Conservation (phyloP, 2,797 vertebrate genomes). For the Saguinus oedipus region DNA sequence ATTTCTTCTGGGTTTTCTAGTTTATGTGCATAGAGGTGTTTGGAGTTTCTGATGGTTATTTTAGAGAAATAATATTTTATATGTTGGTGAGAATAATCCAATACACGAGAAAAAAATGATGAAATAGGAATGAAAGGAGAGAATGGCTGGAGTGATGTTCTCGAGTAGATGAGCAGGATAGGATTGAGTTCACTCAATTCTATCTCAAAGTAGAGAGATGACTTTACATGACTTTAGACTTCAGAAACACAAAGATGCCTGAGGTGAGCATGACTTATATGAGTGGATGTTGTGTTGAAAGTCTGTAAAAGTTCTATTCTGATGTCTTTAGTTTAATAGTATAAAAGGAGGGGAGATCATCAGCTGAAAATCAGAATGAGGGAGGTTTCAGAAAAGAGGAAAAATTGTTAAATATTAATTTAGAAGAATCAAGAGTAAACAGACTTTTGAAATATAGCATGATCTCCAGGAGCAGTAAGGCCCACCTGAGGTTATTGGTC, state of each 20-base stretch:
- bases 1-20: too few species aligned
- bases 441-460: not conserved
- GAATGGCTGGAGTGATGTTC: accelerated
- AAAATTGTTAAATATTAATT: not conserved
- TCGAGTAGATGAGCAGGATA: not conserved
- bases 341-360: not conserved
- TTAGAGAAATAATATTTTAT: not conserved
- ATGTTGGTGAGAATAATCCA: not conserved
- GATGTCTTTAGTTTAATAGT: not conserved
- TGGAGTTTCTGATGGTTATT: not conserved
- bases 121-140: not conserved
- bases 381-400: not conserved
- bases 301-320: not conserved
- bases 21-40: too few species aligned
- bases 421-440: not conserved
- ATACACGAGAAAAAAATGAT: not conserved
- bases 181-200: not conserved
- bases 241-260: not conserved
- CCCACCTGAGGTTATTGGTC: not conserved
- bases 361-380: not conserved
- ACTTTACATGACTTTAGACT: too few species aligned
- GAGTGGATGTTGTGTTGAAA: not conserved
- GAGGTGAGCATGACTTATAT: accelerated
- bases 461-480: too few species aligned
- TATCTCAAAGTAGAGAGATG: too few species aligned